Evolutionary conservation across 2,113 vertebrate genomes (phyloP).

Genomic region (Bubo blakistoni): DNA sequence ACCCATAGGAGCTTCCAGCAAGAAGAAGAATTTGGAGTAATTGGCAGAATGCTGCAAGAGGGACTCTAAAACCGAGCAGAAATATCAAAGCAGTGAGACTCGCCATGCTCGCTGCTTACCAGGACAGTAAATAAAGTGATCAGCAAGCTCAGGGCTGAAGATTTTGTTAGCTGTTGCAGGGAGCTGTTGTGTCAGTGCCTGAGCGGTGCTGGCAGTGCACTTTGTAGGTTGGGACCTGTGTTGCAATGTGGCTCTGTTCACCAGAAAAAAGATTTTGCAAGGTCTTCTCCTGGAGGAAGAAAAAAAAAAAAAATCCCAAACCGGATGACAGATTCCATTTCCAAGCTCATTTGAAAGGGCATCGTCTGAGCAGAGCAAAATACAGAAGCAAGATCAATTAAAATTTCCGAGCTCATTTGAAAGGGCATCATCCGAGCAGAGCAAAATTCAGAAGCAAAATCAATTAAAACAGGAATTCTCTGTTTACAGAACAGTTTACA

Average conservation of each 20-base stretch:
- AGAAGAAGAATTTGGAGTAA: background rate
- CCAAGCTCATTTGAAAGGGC: background rate
- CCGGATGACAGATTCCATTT: background rate
- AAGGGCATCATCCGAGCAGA: background rate
- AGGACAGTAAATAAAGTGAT: no score
- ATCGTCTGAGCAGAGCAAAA: background rate
- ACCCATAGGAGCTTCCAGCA: background rate
- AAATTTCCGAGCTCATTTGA: background rate
- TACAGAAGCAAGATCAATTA: background rate
- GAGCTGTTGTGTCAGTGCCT: background rate
- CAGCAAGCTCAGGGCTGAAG: background rate
- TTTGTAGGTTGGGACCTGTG: background rate
- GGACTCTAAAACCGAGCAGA: background rate
- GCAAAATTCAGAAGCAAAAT: background rate
- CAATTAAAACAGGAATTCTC: background rate
- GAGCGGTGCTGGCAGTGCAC: background rate
- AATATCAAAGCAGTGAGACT: background rate
- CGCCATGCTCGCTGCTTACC: rapidly evolving
- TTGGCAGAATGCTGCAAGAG: background rate
- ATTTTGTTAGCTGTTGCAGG: background rate
- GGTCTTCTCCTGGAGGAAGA: background rate
- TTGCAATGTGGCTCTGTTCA: background rate
- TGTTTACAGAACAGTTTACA: background rate
- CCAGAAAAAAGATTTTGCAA: background rate
- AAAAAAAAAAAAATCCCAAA: background rate